Percentiles rank a stretch among this genome's conserved stretches.
Conservation (phyloP, 1,140 invertebrate species). For the Danaus melanippus region DNA sequence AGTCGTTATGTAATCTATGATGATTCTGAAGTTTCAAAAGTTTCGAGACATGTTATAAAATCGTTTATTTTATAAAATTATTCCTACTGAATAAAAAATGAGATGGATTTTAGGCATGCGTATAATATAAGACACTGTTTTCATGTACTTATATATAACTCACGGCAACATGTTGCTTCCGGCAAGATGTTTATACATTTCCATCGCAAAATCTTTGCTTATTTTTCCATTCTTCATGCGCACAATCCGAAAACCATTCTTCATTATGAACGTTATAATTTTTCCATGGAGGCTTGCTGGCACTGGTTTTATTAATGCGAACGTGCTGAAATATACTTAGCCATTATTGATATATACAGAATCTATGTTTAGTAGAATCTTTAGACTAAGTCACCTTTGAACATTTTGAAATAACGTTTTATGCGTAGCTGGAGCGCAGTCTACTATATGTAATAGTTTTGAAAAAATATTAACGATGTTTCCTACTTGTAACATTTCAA, state of each 20-base stretch:
- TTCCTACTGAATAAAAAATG: too few species aligned
- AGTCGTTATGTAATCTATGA: constrained; percentile 78
- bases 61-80: too few species aligned
- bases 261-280: constrained; percentile 60
- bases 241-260: constrained; percentile 59
- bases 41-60: too few species aligned
- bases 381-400: constrained; percentile 36
- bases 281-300: constrained; percentile 51
- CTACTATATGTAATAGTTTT: constrained; percentile 47
- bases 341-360: background rate
- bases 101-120: too few species aligned
- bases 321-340: constrained; percentile 43
- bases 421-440: constrained; percentile 51
- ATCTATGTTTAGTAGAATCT: background rate
- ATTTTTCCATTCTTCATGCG: constrained; percentile 61
- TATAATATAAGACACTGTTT: too few species aligned
- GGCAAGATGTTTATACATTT: constrained; percentile 40
- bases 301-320: constrained; percentile 58
- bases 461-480: constrained; percentile 61
- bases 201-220: constrained; percentile 54
- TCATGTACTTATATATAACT: constrained; percentile 7
- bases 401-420: constrained; percentile 47
- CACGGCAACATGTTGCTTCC: constrained; percentile 53
- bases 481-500: constrained; percentile 59
- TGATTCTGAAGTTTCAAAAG: constrained; percentile 32